Evolutionary conservation across 2,113 vertebrate species (phyloP).

Genomic region (Ctenodactylus gundi): DNA sequence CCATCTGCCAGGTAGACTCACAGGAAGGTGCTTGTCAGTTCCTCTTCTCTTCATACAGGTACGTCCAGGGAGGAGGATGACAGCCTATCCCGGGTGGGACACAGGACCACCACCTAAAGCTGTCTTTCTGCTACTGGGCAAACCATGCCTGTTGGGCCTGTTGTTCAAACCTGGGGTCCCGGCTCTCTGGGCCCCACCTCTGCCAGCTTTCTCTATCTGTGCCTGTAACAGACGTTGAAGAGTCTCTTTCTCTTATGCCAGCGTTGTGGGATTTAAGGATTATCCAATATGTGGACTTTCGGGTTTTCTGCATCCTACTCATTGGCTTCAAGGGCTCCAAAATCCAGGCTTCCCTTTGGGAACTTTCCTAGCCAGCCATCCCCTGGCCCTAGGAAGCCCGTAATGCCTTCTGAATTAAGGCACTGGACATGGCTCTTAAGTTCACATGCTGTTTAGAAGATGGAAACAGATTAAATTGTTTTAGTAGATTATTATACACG

Average conservation of each 20-base stretch:
- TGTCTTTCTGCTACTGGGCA: background rate
- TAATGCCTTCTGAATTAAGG: background rate
- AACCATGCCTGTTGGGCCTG: background rate
- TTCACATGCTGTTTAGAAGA: background rate
- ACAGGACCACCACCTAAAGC: accelerated
- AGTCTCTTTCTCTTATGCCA: background rate
- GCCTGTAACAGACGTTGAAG: background rate
- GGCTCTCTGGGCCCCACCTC: background rate
- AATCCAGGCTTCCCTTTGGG: accelerated
- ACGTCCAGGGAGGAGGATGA: background rate
- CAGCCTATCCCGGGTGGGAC: no score
- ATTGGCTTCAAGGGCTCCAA: background rate
- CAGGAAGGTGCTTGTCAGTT: background rate
- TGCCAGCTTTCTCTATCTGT: no score
- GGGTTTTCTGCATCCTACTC: background rate
- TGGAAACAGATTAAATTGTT: background rate
- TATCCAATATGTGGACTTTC: background rate
- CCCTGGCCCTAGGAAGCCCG: background rate
- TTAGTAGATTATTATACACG: background rate
- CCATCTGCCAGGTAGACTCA: background rate
- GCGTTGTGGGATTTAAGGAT: background rate
- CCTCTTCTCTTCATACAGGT: background rate
- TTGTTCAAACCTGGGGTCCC: background rate
- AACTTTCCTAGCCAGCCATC: no score
- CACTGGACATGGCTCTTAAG: background rate